phyloP scores from a whole-genome alignment of 2,113 vertebrate genomes.

The Plecotus auritus region DNA sequence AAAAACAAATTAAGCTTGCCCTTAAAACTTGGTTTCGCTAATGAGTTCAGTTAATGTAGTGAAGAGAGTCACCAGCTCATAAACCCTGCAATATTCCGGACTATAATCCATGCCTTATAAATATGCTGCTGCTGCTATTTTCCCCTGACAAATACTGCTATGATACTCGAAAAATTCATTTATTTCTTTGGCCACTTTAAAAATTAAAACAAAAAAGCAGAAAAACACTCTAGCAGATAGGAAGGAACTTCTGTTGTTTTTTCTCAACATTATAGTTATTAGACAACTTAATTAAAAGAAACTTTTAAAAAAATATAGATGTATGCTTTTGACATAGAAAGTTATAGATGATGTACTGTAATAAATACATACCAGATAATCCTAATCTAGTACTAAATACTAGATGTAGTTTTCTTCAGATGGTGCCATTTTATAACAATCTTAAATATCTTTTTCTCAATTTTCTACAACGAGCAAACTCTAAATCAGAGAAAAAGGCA shows the following conservation, averaged over 20 bases:
- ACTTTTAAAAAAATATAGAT: neutral
- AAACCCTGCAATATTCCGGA: conserved; percentile 56
- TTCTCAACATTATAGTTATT: conserved; percentile 41
- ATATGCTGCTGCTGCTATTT: neutral
- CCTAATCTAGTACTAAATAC: neutral
- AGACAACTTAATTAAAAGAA: neutral
- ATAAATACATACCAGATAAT: neutral
- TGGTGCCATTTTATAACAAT: neutral
- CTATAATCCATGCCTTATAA: conserved; percentile 43
- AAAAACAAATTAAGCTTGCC: conserved; percentile 70
- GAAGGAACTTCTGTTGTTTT: neutral
- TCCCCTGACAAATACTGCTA: neutral
- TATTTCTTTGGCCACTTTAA: neutral
- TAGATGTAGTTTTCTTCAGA: neutral
- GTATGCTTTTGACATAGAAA: neutral
- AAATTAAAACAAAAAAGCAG: neutral
- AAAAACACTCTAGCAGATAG: neutral
- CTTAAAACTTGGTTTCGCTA: conserved; percentile 70
- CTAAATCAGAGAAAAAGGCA: neutral
- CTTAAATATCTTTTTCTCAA: neutral
- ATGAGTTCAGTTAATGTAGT: conserved; percentile 69
- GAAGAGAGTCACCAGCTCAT: conserved; percentile 56
- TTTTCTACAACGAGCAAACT: neutral
- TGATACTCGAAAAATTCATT: conserved; percentile 7
- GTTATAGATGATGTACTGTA: neutral